Percentiles rank a stretch among this genome's conserved stretches.
Evolutionary conservation across 2,113 vertebrate species (phyloP).

Genomic region (Prolemur simus): DNA sequence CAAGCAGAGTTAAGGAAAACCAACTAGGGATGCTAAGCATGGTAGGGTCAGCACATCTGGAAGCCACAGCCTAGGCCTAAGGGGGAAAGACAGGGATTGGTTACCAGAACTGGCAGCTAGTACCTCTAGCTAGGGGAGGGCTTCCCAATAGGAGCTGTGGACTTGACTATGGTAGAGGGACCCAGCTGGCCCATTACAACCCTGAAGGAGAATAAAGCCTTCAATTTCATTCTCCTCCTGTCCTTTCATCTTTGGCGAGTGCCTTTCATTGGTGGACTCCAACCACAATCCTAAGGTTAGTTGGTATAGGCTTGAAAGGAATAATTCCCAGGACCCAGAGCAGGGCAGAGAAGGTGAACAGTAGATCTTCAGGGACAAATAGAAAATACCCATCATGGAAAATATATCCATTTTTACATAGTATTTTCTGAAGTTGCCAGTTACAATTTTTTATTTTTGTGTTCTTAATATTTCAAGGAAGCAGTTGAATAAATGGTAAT

Average conservation of each 20-base stretch:
- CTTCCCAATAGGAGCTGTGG: background rate
- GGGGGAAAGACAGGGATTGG: no score
- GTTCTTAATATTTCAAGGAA: conserved; percentile 33
- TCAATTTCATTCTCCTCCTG: background rate
- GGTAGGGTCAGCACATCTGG: background rate
- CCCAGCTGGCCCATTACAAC: background rate
- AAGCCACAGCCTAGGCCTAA: background rate
- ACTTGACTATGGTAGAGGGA: background rate
- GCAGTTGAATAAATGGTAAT: background rate
- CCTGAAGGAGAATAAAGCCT: background rate
- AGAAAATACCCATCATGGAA: background rate
- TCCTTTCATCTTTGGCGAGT: background rate
- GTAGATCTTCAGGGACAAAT: background rate
- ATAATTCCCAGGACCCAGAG: background rate
- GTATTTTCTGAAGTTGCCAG: background rate
- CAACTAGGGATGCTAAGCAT: background rate
- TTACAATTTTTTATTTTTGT: background rate
- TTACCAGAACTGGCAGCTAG: background rate
- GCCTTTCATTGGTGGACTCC: background rate
- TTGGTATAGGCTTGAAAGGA: background rate
- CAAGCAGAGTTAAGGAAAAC: conserved; percentile 30
- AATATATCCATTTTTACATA: background rate
- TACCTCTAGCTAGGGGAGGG: background rate
- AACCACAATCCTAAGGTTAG: background rate
- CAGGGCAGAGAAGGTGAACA: background rate